Conservation (phyloP, 2,113 vertebrate species). For the Plecotus auritus region DNA sequence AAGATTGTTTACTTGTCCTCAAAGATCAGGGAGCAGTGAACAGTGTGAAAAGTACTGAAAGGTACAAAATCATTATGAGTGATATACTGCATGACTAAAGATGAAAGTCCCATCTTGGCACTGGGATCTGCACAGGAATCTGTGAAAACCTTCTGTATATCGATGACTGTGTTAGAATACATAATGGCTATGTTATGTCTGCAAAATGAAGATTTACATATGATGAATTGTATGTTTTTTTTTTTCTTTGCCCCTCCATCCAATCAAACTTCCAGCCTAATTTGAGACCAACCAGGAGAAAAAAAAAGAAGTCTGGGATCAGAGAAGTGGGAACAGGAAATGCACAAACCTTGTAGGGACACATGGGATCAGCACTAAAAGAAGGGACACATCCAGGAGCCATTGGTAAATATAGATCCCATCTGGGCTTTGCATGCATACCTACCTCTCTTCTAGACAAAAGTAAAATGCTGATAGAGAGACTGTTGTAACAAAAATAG, state of each 20-base stretch:
- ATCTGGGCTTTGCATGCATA: not conserved
- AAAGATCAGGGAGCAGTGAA: conserved; percentile 57
- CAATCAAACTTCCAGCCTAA: not conserved
- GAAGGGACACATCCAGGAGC: not conserved
- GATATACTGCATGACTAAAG: not conserved
- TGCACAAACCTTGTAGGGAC: not conserved
- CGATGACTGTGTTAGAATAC: not conserved
- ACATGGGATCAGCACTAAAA: not conserved
- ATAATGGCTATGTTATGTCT: not conserved
- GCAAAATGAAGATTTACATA: not conserved
- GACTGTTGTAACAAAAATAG: not conserved
- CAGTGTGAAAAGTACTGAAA: conserved; percentile 56
- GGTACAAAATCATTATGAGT: conserved; percentile 50
- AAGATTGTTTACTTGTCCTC: conserved; percentile 54
- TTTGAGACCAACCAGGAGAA: not conserved
- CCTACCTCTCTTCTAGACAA: not conserved
- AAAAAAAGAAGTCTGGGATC: not conserved
- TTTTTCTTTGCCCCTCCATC: not conserved
- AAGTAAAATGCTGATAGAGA: not conserved
- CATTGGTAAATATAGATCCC: not conserved
- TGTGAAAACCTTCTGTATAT: not conserved
- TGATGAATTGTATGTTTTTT: not conserved
- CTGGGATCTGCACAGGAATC: not conserved
- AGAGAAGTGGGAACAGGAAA: not conserved
- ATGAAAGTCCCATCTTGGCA: not conserved